Evolutionary conservation across 1,140 invertebrate species (phyloP).

Genomic region (Bombus fervidus): DNA sequence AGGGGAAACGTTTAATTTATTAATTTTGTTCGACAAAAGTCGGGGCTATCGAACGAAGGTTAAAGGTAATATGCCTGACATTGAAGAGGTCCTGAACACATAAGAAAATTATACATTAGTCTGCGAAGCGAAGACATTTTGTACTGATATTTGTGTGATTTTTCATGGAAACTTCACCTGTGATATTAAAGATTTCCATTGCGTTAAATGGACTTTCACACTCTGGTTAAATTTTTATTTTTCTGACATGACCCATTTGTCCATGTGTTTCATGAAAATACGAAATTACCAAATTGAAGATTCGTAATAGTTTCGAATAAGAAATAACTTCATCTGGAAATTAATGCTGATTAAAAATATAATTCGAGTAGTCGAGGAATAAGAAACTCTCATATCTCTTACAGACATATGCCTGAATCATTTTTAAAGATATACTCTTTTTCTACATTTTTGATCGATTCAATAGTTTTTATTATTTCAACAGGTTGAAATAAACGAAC

Average conservation of each 20-base stretch:
- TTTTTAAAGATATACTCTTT: background rate
- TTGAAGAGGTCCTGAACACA: background rate
- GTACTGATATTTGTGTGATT: background rate
- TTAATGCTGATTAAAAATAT: too few species aligned
- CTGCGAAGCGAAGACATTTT: background rate
- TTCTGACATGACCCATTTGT: background rate
- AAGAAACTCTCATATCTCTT: too few species aligned
- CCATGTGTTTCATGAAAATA: background rate
- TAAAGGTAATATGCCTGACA: background rate
- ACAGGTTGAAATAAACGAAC: background rate
- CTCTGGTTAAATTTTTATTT: background rate
- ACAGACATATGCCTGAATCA: too few species aligned
- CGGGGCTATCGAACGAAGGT: background rate
- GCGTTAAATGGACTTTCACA: background rate
- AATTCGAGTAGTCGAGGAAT: too few species aligned
- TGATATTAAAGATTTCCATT: background rate
- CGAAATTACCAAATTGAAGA: background rate
- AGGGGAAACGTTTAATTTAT: too few species aligned
- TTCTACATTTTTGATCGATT: too few species aligned
- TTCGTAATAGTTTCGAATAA: background rate
- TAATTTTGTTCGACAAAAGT: background rate
- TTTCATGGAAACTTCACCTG: background rate
- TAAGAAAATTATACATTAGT: constrained; percentile 28
- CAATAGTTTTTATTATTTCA: background rate
- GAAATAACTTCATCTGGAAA: background rate